Evolutionary conservation across 2,797 vertebrate species (phyloP).

Genomic region (Eurystomus glaucurus): DNA sequence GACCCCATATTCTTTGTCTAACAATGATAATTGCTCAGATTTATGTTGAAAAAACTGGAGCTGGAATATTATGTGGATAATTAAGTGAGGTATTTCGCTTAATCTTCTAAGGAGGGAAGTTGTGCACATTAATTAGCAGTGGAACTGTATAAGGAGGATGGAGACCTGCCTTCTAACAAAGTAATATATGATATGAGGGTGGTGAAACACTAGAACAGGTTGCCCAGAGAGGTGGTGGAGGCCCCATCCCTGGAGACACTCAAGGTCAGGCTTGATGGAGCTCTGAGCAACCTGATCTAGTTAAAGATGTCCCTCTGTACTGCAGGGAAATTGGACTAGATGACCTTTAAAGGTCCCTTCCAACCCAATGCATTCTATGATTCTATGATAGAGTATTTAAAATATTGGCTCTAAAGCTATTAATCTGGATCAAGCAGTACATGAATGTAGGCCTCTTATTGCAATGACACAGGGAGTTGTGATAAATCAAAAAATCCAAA

Average conservation of each 20-base stretch:
- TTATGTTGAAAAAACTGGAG: conserved; percentile 16
- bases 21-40: conserved; percentile 43
- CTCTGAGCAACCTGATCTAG: too few species aligned
- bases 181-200: not conserved
- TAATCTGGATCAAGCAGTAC: not conserved
- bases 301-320: too few species aligned
- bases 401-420: not conserved
- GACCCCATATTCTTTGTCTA: conserved; percentile 20
- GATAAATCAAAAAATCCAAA: not conserved
- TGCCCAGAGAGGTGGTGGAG: too few species aligned
- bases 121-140: not conserved
- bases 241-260: too few species aligned
- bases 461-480: not conserved
- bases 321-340: too few species aligned
- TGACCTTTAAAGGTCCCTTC: too few species aligned
- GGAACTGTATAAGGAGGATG: not conserved
- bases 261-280: too few species aligned
- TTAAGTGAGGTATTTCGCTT: not conserved
- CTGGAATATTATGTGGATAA: not conserved
- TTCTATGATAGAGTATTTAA: not conserved
- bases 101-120: not conserved
- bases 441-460: not conserved
- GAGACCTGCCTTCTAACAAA: not conserved
- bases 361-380: too few species aligned
- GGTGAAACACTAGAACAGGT: too few species aligned